phyloP scores from a whole-genome alignment of 1,140 invertebrate genomes.

The Uloborus diversus region DNA sequence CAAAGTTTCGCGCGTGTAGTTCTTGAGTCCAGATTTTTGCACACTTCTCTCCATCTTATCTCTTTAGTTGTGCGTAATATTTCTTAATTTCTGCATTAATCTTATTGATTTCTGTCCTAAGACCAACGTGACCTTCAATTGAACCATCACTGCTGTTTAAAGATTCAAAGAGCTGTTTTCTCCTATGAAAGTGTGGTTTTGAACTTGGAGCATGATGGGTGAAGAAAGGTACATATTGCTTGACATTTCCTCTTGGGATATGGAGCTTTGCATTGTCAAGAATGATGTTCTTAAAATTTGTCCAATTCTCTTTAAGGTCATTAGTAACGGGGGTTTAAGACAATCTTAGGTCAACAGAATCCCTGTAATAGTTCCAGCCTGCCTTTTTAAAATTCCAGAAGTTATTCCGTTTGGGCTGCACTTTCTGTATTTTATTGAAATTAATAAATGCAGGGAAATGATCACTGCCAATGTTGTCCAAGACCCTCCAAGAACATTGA shows the following conservation, averaged over 20 bases:
- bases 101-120: not conserved
- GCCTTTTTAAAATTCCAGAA: constrained; percentile 9
- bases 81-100: not conserved
- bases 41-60: not conserved
- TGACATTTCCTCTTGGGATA: constrained; percentile 3
- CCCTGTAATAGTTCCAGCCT: not conserved
- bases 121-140: not conserved
- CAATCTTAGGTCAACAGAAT: not conserved
- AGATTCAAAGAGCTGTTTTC: not conserved
- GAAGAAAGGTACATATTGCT: not conserved
- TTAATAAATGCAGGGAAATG: not conserved
- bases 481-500: not conserved
- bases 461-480: constrained; percentile 11
- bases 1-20: not conserved
- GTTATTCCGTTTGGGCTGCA: not conserved
- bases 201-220: not conserved
- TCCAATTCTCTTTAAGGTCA: not conserved
- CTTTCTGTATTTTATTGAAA: not conserved
- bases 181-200: not conserved
- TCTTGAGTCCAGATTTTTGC: not conserved
- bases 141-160: not conserved
- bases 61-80: not conserved
- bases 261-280: not conserved
- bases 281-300: not conserved
- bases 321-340: not conserved